These are phyloP conservation scores for Biston stratarius DNA, from an alignment of 2,888 invertebrate species.

Conservation along the genomic window DNA sequence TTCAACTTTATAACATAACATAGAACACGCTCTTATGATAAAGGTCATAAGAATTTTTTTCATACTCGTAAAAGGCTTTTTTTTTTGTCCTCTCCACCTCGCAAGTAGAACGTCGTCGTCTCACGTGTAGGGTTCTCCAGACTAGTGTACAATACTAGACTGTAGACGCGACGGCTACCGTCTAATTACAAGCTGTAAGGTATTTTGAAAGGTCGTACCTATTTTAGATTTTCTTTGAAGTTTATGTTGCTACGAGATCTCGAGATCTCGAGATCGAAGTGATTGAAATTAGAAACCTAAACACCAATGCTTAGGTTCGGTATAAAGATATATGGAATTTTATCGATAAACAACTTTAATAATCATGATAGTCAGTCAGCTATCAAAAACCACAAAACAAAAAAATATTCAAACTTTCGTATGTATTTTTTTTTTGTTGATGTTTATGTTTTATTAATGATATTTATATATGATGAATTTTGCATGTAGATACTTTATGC, in stretches of 20 bases:
- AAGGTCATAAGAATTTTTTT: not conserved
- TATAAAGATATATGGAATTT: not conserved
- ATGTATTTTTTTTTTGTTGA: too few species aligned
- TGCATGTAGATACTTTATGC: too few species aligned
- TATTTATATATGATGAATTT: too few species aligned
- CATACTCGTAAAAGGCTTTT: conserved; percentile 11
- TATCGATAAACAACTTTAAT: too few species aligned
- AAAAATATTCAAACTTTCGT: too few species aligned
- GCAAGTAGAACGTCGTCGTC: conserved; percentile 13
- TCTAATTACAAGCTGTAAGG: conserved; percentile 25
- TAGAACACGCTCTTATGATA: not conserved
- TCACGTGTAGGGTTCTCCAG: conserved; percentile 33
- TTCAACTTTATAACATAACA: too few species aligned
- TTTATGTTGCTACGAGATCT: not conserved
- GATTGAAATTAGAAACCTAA: too few species aligned
- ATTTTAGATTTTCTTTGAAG: conserved; percentile 5
- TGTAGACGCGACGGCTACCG: conserved; percentile 20
- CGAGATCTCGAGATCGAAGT: too few species aligned
- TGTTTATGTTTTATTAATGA: too few species aligned
- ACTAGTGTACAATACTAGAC: conserved; percentile 35
- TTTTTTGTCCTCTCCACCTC: conserved; percentile 6
- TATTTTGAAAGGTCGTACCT: conserved; percentile 11
- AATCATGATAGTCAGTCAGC: too few species aligned
- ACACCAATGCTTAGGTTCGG: not conserved
- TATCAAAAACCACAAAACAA: too few species aligned